phyloP scores from a whole-genome alignment of 2,888 invertebrate genomes.

The Venusia cambrica region DNA sequence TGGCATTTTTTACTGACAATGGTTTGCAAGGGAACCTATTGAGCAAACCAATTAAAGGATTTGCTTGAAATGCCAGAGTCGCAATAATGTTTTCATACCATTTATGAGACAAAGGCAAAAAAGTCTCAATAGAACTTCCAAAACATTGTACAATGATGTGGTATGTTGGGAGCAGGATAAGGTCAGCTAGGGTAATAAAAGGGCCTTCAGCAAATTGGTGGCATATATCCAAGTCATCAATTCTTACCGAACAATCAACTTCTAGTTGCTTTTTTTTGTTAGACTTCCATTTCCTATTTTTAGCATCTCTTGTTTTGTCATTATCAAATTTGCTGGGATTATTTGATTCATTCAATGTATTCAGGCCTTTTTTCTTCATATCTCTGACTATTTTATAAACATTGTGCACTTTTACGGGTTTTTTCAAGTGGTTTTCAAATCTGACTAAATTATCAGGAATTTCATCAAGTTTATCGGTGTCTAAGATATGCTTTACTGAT shows the following conservation, averaged over 20 bases:
- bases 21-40: conserved; percentile 22
- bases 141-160: conserved; percentile 80
- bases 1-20: conserved; percentile 33
- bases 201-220: conserved; percentile 93
- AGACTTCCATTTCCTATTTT: conserved; percentile 75
- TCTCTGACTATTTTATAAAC: conserved; percentile 87
- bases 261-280: conserved; percentile 55
- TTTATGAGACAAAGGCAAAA: conserved; percentile 82
- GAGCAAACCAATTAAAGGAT: conserved; percentile 33
- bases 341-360: conserved; percentile 31
- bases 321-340: conserved; percentile 16
- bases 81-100: conserved; percentile 80
- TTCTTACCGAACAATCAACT: conserved; percentile 67
- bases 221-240: conserved; percentile 74
- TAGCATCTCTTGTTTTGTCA: conserved; percentile 44
- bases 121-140: conserved; percentile 46
- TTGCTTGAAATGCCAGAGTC: conserved; percentile 41
- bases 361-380: conserved; percentile 56
- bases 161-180: conserved; percentile 88
- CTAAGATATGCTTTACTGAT: conserved; percentile 74
- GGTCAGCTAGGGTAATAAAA: conserved; percentile 90
- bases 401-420: conserved; percentile 93
- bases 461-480: conserved; percentile 33
- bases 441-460: conserved; percentile 87
- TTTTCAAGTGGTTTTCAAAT: conserved; percentile 91